phyloP scores from a whole-genome alignment of 2,888 invertebrate genomes.

The Ceraclea dissimilis region DNA sequence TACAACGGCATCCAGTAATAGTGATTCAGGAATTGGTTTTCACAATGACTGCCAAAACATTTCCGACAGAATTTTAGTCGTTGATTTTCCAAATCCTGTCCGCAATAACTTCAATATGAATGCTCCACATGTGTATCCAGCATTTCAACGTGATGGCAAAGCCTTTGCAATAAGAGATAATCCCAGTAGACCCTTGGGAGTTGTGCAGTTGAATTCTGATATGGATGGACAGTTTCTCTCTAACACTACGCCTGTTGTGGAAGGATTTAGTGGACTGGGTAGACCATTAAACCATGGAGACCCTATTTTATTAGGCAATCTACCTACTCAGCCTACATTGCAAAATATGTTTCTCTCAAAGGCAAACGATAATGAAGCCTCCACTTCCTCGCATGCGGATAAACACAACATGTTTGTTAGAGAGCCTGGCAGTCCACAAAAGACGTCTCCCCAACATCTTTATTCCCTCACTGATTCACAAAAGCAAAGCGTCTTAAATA shows the following conservation, averaged over 20 bases:
- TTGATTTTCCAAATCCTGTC: slow-evolving; percentile 56
- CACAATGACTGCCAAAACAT: slow-evolving; percentile 81
- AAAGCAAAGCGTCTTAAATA: slow-evolving; percentile 26
- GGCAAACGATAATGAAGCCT: slow-evolving; percentile 13
- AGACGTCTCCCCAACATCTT: slow-evolving; percentile 26
- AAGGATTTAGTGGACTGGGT: slow-evolving; percentile 45
- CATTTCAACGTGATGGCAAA: slow-evolving; percentile 20
- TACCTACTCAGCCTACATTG: slow-evolving; percentile 17
- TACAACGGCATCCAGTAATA: slow-evolving; percentile 81
- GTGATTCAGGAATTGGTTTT: slow-evolving; percentile 92
- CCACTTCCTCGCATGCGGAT: slow-evolving; percentile 3
- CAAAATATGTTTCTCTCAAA: slow-evolving; percentile 26
- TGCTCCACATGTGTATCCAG: slow-evolving; percentile 19
- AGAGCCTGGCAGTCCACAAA: slow-evolving; percentile 12
- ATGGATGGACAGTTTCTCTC: slow-evolving; percentile 43
- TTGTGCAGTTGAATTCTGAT: slow-evolving; percentile 33
- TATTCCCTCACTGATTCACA: slow-evolving; percentile 19
- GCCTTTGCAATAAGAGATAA: slow-evolving; percentile 18
- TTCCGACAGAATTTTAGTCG: slow-evolving; percentile 70
- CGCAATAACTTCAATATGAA: slow-evolving; percentile 26
- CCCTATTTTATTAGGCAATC: slow-evolving; percentile 38
- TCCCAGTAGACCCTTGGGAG: slow-evolving; percentile 16
- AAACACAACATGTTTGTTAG: slow-evolving; percentile 4
- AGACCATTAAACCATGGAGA: slow-evolving; percentile 37
- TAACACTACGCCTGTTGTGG: slow-evolving; percentile 46